Evolutionary conservation across 2,113 vertebrate genomes (phyloP), one percentile per base, ranked within the genome.

Genomic region (Amblyornis subalaris): DNA sequence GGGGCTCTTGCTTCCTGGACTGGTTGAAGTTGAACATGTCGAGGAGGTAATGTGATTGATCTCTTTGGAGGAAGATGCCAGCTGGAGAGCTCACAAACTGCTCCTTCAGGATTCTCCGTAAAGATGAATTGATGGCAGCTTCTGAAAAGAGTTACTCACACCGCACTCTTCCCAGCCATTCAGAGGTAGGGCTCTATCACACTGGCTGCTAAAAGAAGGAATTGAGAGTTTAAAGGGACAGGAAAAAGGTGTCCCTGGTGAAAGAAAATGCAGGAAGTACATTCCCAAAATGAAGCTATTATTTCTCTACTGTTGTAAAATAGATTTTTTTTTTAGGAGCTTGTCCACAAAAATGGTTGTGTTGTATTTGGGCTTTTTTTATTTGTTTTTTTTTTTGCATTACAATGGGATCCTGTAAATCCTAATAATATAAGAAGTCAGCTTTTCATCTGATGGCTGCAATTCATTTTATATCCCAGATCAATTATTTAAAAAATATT

Each of bases 61-160:
- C 94, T 97, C 92, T 96, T 92, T 82, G 89, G 94, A 96, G 93
- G 85, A 81, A 69, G 85, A 50, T 91, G 97, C 97, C 97, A 98
- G 97, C 96, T 98, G 97, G 96, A 97, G 87, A 95, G 92, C 83
- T 93, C 94, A 95, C 91, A 97, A 93, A 93, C 91, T 94, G 47
- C 86, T 97, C 96, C 97, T 98, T 96, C 92, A 97, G 94, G 96
- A 95, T 92, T 96, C 95, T 97, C 89, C 90, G 96, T 97, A 97
- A 97, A 96, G 93, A 92, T 95, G 93, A 97, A 98, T 97, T 97
- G 97, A 98, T 97, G 96, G 67, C 89, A 96, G 83, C 92, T 96
- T 97, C 92, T 96, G 88, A 97, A 97, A 97, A 96, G 90, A 96
- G 87, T 95, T 95, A 66, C 86, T 97, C 88, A 95, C 83, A 91